Conservation (phyloP, 2,113 vertebrate species). For the Pygoscelis antarcticus region DNA sequence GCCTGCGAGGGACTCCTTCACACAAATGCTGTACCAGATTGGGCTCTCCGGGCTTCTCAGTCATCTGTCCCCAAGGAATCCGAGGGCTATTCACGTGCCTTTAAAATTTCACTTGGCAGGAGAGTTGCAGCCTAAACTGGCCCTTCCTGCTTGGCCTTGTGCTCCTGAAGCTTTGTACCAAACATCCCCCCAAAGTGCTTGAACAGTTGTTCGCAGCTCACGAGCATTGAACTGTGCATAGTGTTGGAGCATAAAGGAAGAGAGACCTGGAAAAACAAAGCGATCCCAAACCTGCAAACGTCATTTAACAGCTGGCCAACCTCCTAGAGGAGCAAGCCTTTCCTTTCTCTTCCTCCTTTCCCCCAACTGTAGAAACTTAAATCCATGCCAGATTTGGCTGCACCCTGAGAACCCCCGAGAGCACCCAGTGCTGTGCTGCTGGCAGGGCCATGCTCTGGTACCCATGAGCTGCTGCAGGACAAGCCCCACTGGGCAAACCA, state of each 20-base stretch:
- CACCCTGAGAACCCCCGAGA: not conserved
- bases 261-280: not conserved
- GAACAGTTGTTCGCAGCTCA: not conserved
- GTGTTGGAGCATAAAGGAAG: accelerated
- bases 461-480: not conserved
- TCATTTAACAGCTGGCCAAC: not conserved
- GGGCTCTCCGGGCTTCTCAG: not conserved
- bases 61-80: not conserved
- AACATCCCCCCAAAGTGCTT: not conserved
- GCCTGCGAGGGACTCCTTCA: accelerated
- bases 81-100: not conserved
- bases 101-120: not conserved
- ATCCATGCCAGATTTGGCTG: not conserved
- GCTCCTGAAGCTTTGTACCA: not conserved
- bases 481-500: not conserved
- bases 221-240: accelerated
- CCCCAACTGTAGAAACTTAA: not conserved
- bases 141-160: not conserved
- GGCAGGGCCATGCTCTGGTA: not conserved
- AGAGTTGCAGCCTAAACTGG: not conserved
- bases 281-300: not conserved
- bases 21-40: not conserved
- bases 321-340: not conserved
- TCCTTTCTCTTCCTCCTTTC: not conserved
- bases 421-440: accelerated